phyloP scores from a whole-genome alignment of 2,113 vertebrate species.

The Raja brachyura region DNA sequence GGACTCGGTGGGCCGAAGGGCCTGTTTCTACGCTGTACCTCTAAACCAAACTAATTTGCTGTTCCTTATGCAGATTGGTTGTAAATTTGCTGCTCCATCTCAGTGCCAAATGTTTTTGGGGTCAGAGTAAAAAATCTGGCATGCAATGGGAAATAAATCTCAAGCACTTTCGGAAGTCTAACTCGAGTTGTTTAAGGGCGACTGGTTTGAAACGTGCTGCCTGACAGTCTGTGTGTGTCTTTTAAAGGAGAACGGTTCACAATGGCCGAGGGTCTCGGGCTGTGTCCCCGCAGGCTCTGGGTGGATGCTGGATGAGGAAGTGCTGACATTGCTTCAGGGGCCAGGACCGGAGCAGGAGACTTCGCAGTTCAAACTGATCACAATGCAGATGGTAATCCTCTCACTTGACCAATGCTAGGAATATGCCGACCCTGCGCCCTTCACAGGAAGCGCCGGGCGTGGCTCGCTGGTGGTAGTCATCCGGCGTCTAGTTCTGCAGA shows the following conservation, averaged over 20 bases:
- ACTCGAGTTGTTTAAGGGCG: not conserved
- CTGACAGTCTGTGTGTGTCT: not conserved
- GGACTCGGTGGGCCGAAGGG: no score
- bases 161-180: no score
- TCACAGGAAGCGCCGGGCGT: not conserved
- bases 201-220: not conserved
- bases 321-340: constrained; percentile 65
- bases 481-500: rapidly evolving
- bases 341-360: constrained; percentile 57
- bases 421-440: not conserved
- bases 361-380: constrained; percentile 55
- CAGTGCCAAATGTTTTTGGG: not conserved
- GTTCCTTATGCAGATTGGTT: not conserved
- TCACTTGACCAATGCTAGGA: not conserved
- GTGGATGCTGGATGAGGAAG: constrained; percentile 65
- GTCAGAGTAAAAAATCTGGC: not conserved
- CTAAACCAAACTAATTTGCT: not conserved
- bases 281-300: constrained; percentile 48
- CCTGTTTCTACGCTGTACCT: not conserved
- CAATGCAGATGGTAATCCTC: constrained; percentile 40
- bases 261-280: constrained; percentile 30
- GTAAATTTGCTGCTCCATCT: no score
- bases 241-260: constrained; percentile 44
- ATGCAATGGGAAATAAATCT: not conserved
- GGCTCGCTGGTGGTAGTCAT: not conserved